phyloP scores from a whole-genome alignment of 2,113 vertebrate genomes.

The Amia ocellicauda region DNA sequence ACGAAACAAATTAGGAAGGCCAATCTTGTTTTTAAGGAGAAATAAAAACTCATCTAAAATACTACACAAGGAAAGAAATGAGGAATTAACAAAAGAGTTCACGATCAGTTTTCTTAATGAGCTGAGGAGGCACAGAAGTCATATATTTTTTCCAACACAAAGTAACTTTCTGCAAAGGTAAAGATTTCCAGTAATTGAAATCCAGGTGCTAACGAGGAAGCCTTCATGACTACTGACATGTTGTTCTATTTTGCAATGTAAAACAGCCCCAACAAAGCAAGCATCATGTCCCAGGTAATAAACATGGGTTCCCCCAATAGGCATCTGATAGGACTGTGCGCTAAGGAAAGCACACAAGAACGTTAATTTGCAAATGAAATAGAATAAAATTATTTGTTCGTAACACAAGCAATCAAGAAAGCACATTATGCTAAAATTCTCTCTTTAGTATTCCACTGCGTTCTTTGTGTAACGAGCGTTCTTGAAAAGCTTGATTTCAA shows the following conservation, averaged over 20 bases:
- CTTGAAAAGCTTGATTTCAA: too few species aligned
- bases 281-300: background rate
- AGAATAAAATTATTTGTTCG: too few species aligned
- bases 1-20: too few species aligned
- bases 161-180: slow-evolving; percentile 54
- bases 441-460: too few species aligned
- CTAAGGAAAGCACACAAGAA: too few species aligned
- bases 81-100: slow-evolving; percentile 12
- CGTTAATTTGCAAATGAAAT: too few species aligned
- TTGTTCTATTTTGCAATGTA: background rate
- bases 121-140: slow-evolving; percentile 26
- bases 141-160: slow-evolving; percentile 42
- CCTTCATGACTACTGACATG: slow-evolving; percentile 17
- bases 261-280: background rate
- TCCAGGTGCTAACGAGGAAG: slow-evolving; percentile 57
- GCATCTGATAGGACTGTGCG: slow-evolving; percentile 3
- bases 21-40: too few species aligned
- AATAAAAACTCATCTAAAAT: slow-evolving; percentile 38
- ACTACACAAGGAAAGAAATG: slow-evolving; percentile 35
- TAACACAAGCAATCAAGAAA: too few species aligned
- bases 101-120: slow-evolving; percentile 41
- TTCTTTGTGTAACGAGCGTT: too few species aligned
- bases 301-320: background rate
- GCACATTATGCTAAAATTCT: too few species aligned
- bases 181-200: slow-evolving; percentile 63